Conservation (phyloP, 2,797 vertebrate genomes). For the Falco biarmicus region DNA sequence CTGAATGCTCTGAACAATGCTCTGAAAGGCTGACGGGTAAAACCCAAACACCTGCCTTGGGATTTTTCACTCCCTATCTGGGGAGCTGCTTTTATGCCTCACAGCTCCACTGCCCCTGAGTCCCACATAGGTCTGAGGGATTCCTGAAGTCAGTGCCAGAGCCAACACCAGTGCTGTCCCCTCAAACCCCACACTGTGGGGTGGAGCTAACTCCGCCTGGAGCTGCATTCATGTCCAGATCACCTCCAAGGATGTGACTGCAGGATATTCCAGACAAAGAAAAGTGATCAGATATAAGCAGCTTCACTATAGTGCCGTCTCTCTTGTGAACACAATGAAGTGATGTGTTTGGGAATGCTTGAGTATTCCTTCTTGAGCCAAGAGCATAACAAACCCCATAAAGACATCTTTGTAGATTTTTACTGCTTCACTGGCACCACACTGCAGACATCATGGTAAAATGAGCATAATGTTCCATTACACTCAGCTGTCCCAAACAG, state of each 20-base stretch:
- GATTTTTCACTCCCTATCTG: background rate
- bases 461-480: background rate
- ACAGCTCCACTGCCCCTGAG: background rate
- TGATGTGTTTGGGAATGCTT: fast-evolving
- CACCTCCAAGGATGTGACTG: background rate
- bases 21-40: background rate
- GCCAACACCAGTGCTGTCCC: background rate
- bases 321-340: background rate
- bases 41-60: background rate
- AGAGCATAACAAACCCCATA: background rate
- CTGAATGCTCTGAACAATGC: background rate
- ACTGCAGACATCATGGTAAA: background rate
- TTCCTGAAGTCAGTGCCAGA: background rate
- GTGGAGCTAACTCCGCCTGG: background rate
- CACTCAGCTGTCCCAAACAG: background rate
- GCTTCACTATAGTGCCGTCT: background rate
- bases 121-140: background rate
- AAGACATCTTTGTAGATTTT: background rate
- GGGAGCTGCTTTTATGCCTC: background rate
- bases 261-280: background rate
- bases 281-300: fast-evolving
- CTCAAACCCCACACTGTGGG: background rate
- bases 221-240: background rate
- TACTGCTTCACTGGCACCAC: background rate
- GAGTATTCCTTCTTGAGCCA: background rate